A percentile compares a stretch with the other conserved stretches of the same genome.
Evolutionary conservation across 1,140 invertebrate genomes (phyloP).

Genomic region (Zaprionus lachaisei): DNA sequence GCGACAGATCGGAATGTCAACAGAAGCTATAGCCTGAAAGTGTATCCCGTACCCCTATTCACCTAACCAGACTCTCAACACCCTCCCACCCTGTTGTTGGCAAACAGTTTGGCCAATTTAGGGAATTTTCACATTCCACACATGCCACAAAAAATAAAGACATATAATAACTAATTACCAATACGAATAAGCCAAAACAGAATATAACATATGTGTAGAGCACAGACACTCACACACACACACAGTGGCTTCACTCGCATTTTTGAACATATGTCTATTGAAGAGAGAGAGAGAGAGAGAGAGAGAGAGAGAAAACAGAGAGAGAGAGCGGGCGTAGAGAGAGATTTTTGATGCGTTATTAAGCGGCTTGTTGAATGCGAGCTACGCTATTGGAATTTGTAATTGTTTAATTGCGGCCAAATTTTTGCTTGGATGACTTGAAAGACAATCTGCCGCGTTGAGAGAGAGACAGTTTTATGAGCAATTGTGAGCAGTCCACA

Average conservation of each 20-base stretch:
- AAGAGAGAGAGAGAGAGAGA: background rate
- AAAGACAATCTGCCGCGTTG: slow-evolving; percentile 59
- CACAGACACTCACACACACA: background rate
- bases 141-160: slow-evolving; percentile 45
- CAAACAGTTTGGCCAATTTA: slow-evolving; percentile 47
- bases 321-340: background rate
- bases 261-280: background rate
- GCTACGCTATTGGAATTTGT: slow-evolving; percentile 69
- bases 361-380: slow-evolving; percentile 61
- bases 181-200: slow-evolving; percentile 47
- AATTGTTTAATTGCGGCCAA: slow-evolving; percentile 76
- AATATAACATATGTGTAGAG: background rate
- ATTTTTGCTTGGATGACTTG: slow-evolving; percentile 53
- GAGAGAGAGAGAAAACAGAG: background rate
- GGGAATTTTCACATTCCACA: slow-evolving; percentile 68
- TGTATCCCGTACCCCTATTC: background rate
- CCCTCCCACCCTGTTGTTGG: slow-evolving; percentile 13
- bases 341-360: slow-evolving; percentile 70
- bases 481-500: slow-evolving; percentile 36
- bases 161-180: slow-evolving; percentile 68
- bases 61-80: background rate
- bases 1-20: slow-evolving; percentile 71
- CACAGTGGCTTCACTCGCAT: slow-evolving; percentile 35
- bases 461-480: slow-evolving; percentile 39
- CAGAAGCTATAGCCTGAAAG: slow-evolving; percentile 34